Base-by-base conservation (phyloP, 2,797 vertebrate genomes). In the Buceros bicornis region DNA sequence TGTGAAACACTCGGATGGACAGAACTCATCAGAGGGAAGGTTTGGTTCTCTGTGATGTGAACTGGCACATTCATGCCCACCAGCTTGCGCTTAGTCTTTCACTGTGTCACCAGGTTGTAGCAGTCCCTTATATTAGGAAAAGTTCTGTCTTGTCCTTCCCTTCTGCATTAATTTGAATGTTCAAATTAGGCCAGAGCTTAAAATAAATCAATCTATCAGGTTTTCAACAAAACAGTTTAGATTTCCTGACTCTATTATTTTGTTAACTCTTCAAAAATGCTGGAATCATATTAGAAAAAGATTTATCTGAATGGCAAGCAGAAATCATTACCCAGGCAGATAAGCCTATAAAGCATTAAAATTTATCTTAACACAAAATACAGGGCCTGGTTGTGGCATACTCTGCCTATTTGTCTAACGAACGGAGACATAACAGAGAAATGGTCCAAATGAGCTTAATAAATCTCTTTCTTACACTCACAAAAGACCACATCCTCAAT, bases 401-500 rank as follows among this genome's bases (percentile, higher is more conserved):
- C 31, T 47, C 72, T 82, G 64, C 71, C 80, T 83, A 61, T 96
- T 95, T 96, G 74, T 93, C 71, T 80, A 87, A 71, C 3, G n/a
- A 87, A 71, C 3, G n/a, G 93, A 58, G 64, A 10, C 61, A 86
- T 90, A 89, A 93, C 62, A 90, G 80, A 90, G 56, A 91, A 83
- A 79, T 54, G 47, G 90, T 73, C 92, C 83, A 95, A 95, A 95
- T 91, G 85, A 91, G 93, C 53, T 94, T 90, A 93, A 96, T 95
- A 95, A 97, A 90, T 93, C 86, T 90, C 64, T 94, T 91, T 96
- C 90, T 89, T 90, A 92, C 82, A 94, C 81, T 87, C 93, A 95
- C 93, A 95, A 95, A 95, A 96, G 95, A 94, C 87, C 91, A 90
- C 53, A 70, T 96, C 78, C 69, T 94, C 81, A 88, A 86, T 96